Evolutionary conservation across 2,113 vertebrate genomes (phyloP), one percentile per base, ranked within the genome.

Genomic region (Oreochromis tanganicae): DNA sequence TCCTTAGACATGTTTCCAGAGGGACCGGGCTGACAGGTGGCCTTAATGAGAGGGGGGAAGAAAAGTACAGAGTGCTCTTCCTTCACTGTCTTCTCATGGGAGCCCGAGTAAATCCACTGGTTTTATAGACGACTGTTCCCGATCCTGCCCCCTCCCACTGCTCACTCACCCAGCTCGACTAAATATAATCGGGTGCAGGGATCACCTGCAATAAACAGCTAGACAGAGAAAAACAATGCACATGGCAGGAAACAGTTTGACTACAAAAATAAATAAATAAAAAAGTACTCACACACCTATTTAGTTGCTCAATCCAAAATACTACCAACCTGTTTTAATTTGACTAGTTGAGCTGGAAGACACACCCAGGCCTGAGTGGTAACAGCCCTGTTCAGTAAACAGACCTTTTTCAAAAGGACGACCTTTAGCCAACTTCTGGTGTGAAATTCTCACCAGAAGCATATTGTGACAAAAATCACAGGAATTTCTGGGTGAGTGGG

Each of bases 121-220:
- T 85, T 97, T 96, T 96, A 96, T 94, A 94, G 91, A 80, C 85
- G 4, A 61, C 89, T 61, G 80, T 55, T 82, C 21, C 63, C 78
- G 61, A 73, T 57, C 85, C 89, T 87, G 56, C 57, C 91, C 88
- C 89, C 91, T 82, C 94, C 94, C 90, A 86, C 85, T 19, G 66
- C 61, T 27, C 82, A 79, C 68, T 54, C 84, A 82, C 89, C 68
- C 71, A 61, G 36, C 83, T 73, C 24, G 63, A 90, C 95, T 96
- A 96, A 95, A 96, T 95, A 96, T 95, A 96, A 81, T 84, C 71
- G 81, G 32, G 80, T 50, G n/a, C 71, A 55, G 41, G 36, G 12
- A 71, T 79, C 93, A 89, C 85, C 88, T 92, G 85, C 87, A 90
- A 71, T 5, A 38, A 86, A 93, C 86, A 92, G 68, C 43, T 63